Percentiles rank a stretch among this genome's conserved stretches.
Evolutionary conservation across 1,140 invertebrate species (phyloP).

Genomic region (Himalopsyche phryganea): DNA sequence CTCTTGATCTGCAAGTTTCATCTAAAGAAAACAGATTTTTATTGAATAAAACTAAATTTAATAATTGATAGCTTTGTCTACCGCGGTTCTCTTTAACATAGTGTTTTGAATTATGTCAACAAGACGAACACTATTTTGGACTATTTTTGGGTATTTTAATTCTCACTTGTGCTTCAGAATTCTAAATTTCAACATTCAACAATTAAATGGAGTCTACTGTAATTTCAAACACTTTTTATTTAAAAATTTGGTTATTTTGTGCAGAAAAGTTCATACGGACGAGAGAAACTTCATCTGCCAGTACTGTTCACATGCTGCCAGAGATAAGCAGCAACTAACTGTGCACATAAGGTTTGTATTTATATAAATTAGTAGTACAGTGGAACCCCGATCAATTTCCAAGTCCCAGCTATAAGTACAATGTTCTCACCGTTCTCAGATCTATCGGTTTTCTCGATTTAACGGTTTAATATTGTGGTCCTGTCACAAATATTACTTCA

Average conservation of each 20-base stretch:
- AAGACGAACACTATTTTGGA: too few relatives aligned
- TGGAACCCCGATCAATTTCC: too few relatives aligned
- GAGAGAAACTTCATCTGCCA: conserved; percentile 33
- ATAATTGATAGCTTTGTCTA: neutral
- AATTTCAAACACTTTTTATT: neutral
- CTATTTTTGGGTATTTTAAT: too few relatives aligned
- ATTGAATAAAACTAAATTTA: neutral
- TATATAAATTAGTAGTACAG: neutral
- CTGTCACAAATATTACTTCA: neutral
- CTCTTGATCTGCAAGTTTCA: too few relatives aligned
- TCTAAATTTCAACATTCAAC: neutral
- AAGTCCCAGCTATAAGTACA: too few relatives aligned
- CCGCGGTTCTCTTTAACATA: too few relatives aligned
- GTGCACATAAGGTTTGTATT: conserved; percentile 25
- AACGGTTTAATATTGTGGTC: too few relatives aligned
- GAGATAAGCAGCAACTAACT: conserved; percentile 30
- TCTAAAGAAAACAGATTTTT: too few relatives aligned
- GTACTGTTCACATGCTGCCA: conserved; percentile 32
- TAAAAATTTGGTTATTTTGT: conserved; percentile 2
- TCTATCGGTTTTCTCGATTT: too few relatives aligned
- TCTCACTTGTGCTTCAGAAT: too few relatives aligned
- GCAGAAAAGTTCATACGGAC: conserved; percentile 28
- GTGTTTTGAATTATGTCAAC: too few relatives aligned
- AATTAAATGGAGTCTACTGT: neutral
- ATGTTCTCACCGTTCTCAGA: too few relatives aligned